phyloP scores from a whole-genome alignment of 2,797 vertebrate species.

The Erpetoichthys calabaricus region DNA sequence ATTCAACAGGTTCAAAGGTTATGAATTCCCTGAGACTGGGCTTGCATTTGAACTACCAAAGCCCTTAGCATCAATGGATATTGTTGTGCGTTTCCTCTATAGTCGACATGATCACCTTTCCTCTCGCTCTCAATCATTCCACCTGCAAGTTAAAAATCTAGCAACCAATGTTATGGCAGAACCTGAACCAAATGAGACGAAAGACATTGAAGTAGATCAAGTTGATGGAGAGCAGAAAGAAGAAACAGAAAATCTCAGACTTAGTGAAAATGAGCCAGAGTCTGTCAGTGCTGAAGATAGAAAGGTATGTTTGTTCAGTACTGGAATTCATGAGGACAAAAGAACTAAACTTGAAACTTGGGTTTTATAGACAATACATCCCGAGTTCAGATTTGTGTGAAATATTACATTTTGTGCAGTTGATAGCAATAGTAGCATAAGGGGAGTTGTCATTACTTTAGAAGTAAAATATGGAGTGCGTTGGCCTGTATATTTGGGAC shows the following conservation, averaged over 20 bases:
- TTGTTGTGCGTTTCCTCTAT: conserved; percentile 65
- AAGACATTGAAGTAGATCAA: conserved; percentile 10
- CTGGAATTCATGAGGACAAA: background rate
- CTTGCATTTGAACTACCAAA: conserved; percentile 66
- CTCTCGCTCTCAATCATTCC: conserved; percentile 23
- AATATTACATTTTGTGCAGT: no score
- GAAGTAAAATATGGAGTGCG: no score
- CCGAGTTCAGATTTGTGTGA: no score
- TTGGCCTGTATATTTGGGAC: no score
- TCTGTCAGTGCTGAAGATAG: conserved; percentile 21
- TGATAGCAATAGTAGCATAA: no score
- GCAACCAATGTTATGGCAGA: background rate
- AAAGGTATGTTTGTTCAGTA: conserved; percentile 23
- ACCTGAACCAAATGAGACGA: conserved; percentile 1
- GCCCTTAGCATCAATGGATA: conserved; percentile 45
- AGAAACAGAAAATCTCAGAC: background rate
- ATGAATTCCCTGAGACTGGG: conserved; percentile 44
- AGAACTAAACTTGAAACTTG: background rate
- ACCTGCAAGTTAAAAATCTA: conserved; percentile 10
- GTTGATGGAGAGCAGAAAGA: conserved; percentile 7
- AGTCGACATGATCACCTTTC: conserved; percentile 74
- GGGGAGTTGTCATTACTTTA: no score
- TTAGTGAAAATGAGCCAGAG: conserved; percentile 23
- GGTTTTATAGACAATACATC: no score
- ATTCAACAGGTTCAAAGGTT: conserved; percentile 49